phyloP scores from a whole-genome alignment of 2,888 invertebrate genomes.

The Netelia inedita region DNA sequence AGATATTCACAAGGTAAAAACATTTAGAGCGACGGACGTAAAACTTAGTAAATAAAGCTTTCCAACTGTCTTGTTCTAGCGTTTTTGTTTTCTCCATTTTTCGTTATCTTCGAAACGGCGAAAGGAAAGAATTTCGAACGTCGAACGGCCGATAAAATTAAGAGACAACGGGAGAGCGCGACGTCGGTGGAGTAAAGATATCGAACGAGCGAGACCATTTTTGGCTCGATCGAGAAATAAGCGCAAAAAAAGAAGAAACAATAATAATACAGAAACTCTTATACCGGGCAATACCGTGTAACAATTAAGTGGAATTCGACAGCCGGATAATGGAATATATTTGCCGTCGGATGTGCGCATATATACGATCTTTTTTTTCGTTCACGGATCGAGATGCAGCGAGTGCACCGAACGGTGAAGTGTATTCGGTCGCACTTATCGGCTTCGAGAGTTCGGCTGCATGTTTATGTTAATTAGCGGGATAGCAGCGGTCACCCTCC shows the following conservation, averaged over 20 bases:
- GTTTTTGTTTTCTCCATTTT: too few species aligned
- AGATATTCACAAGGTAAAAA: neutral
- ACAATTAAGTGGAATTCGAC: conserved; percentile 53
- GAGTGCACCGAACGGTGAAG: conserved; percentile 43
- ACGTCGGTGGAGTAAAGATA: conserved; percentile 43
- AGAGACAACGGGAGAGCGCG: conserved; percentile 70
- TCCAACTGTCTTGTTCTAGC: too few species aligned
- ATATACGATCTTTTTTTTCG: conserved; percentile 26
- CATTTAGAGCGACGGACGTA: neutral
- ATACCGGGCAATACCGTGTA: conserved; percentile 19
- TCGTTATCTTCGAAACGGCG: conserved; percentile 48
- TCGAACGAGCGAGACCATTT: conserved; percentile 33
- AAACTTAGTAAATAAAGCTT: too few species aligned
- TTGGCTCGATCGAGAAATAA: conserved; percentile 8
- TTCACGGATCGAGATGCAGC: conserved; percentile 33
- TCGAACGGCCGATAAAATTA: conserved; percentile 74
- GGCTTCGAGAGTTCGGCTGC: conserved; percentile 54
- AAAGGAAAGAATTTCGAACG: conserved; percentile 60
- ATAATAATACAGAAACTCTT: conserved; percentile 9
- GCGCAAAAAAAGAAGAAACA: conserved; percentile 6
- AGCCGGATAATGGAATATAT: conserved; percentile 51
- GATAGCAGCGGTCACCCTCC: conserved; percentile 47
- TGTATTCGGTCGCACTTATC: conserved; percentile 63
- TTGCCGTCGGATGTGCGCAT: conserved; percentile 14
- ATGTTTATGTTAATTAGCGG: conserved; percentile 66